Base-by-base conservation (phyloP, 2,113 vertebrate genomes). In the Lophotis ruficrista region DNA sequence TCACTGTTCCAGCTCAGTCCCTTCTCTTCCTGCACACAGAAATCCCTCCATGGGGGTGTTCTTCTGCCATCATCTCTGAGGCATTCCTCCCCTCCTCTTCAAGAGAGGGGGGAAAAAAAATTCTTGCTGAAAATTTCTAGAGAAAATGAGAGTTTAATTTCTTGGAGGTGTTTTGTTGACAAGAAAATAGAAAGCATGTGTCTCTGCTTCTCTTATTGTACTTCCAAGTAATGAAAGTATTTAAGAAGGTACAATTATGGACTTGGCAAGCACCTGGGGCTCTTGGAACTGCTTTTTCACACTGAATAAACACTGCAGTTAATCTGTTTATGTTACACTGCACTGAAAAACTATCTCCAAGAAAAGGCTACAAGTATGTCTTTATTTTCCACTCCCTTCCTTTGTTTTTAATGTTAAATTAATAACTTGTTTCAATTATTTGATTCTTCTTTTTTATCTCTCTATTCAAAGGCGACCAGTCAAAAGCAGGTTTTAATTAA, bases 171-270 rank as follows among this genome's bases (percentile, higher is more conserved):
- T 98, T 98, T 98, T 98, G 98, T 98, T 98, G 98, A 98, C 98
- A 98, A 97, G 97, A 98, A 98, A 98, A 98, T 97, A 97, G 96
- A 98, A 98, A 98, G 97, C 97, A 98, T 97, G 97, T 98, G 98
- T 97, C 92, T 96, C 92, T 91, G 96, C 96, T 97, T 97, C 95
- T 80, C 97, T 97, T 98, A 97, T 96, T 98, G 97, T 98, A 96
- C 96, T 98, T 98, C 94, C 95, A 97, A 98, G 98, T 98, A 98
- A 98, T 98, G 97, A 97, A 98, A 98, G 98, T 98, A 98, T 98
- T 98, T 98, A 98, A 98, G 97, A 98, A 98, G 98, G 98, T 98
- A 98, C 98, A 98, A 98, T 98, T 98, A 98, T 97, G 97, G 97
- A 98, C 97, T 98, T 98, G 98, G 98, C 98, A 98, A 98, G 97